Conservation (phyloP, 2,113 vertebrate species). For the Muntiacus reevesi region DNA sequence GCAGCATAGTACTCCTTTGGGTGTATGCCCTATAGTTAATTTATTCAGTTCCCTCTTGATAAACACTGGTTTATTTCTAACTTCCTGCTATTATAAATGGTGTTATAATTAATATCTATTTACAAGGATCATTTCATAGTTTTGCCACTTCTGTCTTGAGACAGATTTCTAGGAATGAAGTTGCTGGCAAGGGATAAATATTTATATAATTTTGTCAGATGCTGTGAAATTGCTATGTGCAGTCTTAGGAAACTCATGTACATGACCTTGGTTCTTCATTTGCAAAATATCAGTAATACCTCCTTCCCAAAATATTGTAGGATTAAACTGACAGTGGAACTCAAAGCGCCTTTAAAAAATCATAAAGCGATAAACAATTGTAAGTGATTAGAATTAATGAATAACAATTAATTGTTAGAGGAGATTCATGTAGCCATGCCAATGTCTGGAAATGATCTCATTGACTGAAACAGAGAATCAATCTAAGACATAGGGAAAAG, state of each 20-base stretch:
- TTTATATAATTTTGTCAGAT: background rate
- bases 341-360: background rate
- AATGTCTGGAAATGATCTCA: background rate
- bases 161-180: background rate
- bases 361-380: background rate
- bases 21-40: background rate
- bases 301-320: background rate
- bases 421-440: background rate
- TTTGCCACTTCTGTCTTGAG: background rate
- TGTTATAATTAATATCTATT: background rate
- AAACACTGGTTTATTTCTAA: background rate
- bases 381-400: background rate
- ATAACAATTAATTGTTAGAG: background rate
- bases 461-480: background rate
- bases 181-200: background rate
- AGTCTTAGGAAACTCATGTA: background rate
- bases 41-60: background rate
- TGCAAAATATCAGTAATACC: background rate
- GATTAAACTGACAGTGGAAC: background rate
- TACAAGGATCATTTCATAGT: background rate
- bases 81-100: background rate
- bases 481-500: background rate
- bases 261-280: background rate
- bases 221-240: background rate
- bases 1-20: background rate